Conservation (phyloP, 2,113 vertebrate genomes). For the Apaloderma vittatum region DNA sequence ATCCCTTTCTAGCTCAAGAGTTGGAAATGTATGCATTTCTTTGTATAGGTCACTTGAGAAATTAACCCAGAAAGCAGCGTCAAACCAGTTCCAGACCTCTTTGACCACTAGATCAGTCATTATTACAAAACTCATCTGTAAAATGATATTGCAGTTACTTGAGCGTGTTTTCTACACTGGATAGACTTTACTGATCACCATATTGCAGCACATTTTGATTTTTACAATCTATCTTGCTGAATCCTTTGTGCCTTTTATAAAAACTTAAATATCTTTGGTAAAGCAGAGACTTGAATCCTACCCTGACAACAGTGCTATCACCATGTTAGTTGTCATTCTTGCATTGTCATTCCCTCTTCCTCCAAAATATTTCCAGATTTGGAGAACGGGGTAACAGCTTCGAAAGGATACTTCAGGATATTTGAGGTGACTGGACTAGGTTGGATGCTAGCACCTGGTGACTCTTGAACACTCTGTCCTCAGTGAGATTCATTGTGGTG, state of each 20-base stretch:
- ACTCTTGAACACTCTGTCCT: neutral
- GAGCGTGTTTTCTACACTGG: neutral
- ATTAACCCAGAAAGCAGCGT: neutral
- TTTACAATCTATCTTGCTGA: neutral
- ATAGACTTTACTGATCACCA: neutral
- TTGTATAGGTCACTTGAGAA: neutral
- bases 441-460: neutral
- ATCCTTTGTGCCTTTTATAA: neutral
- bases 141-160: neutral
- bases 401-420: neutral
- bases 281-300: neutral
- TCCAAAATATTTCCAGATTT: neutral
- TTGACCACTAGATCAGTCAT: neutral
- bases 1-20: neutral
- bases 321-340: neutral
- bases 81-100: neutral
- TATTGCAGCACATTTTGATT: neutral
- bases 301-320: neutral
- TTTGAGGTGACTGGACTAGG: neutral
- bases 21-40: neutral
- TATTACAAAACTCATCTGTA: neutral
- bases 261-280: neutral
- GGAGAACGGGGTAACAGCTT: neutral
- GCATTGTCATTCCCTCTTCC: neutral
- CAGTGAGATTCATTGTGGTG: fast-evolving